Conservation (phyloP, 2,113 vertebrate species). For the Phyllopteryx taeniolatus region DNA sequence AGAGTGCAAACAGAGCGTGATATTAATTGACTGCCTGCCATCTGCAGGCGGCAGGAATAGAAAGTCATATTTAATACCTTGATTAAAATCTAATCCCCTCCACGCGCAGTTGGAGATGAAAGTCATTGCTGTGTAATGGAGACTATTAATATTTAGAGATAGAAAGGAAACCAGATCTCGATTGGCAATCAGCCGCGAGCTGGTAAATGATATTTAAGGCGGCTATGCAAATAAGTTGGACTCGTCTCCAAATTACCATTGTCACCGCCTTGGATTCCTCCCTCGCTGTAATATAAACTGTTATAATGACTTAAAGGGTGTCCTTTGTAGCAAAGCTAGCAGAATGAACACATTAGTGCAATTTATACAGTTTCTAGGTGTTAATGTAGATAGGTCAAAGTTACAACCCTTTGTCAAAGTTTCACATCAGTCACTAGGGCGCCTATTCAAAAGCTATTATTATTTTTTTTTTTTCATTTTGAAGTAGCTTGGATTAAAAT, state of each 20-base stretch:
- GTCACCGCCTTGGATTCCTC: constrained; percentile 7
- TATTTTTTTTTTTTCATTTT: too few relatives aligned
- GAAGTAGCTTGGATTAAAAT: too few relatives aligned
- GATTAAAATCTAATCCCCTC: constrained; percentile 72
- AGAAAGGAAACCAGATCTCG: constrained; percentile 57
- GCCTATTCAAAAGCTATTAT: not conserved
- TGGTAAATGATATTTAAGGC: constrained; percentile 49
- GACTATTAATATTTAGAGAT: constrained; percentile 75
- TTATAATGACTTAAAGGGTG: not conserved
- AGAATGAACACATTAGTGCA: not conserved
- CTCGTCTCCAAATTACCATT: constrained; percentile 24
- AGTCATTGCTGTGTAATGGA: constrained; percentile 72
- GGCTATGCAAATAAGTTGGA: constrained; percentile 46
- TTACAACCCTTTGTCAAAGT: not conserved
- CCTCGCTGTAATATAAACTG: not conserved
- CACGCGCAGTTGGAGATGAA: constrained; percentile 64
- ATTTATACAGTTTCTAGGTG: not conserved
- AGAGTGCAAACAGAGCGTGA: constrained; percentile 45
- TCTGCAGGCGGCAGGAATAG: constrained; percentile 50
- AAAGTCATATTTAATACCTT: constrained; percentile 68
- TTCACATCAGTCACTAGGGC: not conserved
- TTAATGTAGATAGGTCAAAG: not conserved
- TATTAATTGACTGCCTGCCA: constrained; percentile 60
- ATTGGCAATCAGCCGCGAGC: constrained; percentile 60
- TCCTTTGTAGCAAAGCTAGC: not conserved